Base-by-base conservation (phyloP, 2,797 vertebrate genomes). In the Gallinago nigripennis region DNA sequence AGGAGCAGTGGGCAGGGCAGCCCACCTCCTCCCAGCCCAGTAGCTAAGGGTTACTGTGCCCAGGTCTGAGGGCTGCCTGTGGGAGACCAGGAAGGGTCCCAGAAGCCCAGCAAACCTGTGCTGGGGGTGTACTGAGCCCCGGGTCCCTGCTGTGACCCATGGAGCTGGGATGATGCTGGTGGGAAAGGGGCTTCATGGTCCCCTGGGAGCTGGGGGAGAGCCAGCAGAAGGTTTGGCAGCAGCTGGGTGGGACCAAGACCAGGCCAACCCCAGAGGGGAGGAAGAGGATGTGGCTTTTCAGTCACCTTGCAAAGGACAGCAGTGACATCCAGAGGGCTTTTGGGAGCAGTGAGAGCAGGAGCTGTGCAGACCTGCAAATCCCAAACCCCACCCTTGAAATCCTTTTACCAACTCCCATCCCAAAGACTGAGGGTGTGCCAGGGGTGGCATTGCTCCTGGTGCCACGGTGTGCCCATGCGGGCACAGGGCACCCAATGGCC, bases 381-480 rank as follows among this genome's bases (percentile, higher is more conserved):
- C 9, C 41, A 31, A 12, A n/a, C 3, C 1, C 2, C 12, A n/a
- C 6, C 16, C 7, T 4, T 3, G 14, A 23, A 58, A 48, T 6
- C 16, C 16, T 21, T 21, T 41, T 11, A 11, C 13, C 41, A 57
- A 7, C 3, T 8, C 65, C 45, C 16, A 31, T 5, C 11, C 21
- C 27, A 19, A n/a, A 3, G 12, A 8, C 1, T 1, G 31, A 17
- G 0, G 0, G 11, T 9, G n/a, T 0, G 1, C 11, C 3, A 8
- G n/a, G 0, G 27, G n/a, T 58, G 56, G 23, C 56, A 35, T 58
- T 10, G 6, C 10, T 30, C 51, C 51, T 17, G 17, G 51, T 30
- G 16, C 20, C 4, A 0, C 2, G 2, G 25, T 0, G 0, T 4
- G 2, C 45, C 33, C 45, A 56, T 21, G 33, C 71, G 6, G 20